Evolutionary conservation across 2,797 vertebrate genomes (phyloP), one percentile per base, ranked within the genome.

Genomic region (Pyrrhura leucotis): DNA sequence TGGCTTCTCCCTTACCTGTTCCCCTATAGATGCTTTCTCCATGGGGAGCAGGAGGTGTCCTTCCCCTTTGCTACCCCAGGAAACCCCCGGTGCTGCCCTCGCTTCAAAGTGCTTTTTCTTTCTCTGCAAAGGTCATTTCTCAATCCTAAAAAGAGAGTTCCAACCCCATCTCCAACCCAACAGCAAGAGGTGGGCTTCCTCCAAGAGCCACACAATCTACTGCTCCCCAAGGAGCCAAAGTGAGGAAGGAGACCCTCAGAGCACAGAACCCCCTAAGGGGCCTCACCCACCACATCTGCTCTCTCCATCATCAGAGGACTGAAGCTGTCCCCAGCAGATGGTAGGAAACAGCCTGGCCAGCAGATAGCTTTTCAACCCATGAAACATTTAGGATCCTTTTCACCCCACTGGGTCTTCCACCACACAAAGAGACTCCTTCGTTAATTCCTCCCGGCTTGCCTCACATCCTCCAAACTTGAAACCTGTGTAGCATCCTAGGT

Each of bases 261-360:
- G 40, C 0, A 0, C 71, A 22, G 1, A 19, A 66, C 17, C 31
- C 66, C 61, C 39, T 8, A 6, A 10, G 13, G 40, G 11, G 9
- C 7, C 22, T 56, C 37, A 42, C 10, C 40, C 29, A 45, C n/a
- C 14, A 18, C 1, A 0, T 22, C 42, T 42, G 31, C 21, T 10
- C n/a, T 54, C 40, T 69, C 42, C n/a, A 42, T 54, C 35, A 40
- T 14, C 39, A 39, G 17, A 59, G 29, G 13, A 45, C 51, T n/a
- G 25, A 74, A 35, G 56, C 8, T 47, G 59, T 86, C 26, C 45
- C 73, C 40, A 80, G 66, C 22, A 56, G 29, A 33, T 18, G 7
- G 77, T 1, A 1, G 47, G 9, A 37, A 93, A 67, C 9, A 63
- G 48, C 22, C 51, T 21, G 26, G 83, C 7, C 8, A 90, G 21